Evolutionary conservation across 2,113 vertebrate genomes (phyloP), one percentile per base, ranked within the genome.

Genomic region (Piaya cayana): DNA sequence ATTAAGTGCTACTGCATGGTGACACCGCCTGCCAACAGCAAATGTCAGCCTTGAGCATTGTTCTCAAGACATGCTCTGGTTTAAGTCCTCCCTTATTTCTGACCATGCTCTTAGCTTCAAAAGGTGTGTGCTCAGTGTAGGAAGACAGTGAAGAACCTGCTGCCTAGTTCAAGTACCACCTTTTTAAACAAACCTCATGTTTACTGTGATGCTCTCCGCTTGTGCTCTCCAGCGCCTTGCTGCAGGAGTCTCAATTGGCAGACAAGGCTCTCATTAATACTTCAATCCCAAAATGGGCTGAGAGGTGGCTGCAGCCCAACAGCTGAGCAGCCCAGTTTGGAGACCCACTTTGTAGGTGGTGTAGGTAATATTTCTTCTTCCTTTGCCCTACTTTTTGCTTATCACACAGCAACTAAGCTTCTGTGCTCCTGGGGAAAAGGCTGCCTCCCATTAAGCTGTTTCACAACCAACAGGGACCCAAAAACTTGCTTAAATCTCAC

Each of bases 301-400:
- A 55, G 22, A 4, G 49, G 19, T 0, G 3, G 55, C 42, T 58
- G 25, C 30, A 27, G 43, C n/a, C 69, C 5, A 1, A 19, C 25
- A 53, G n/a, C 21, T 0, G 0, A 62, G 42, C 30, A 34, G 25
- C 32, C 53, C 1, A 0, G 7, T 21, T 32, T 37, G 16, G 27
- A 65, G 71, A 77, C 29, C 18, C 2, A 1, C 65, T 15, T 22
- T 29, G 14, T 5, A 10, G 16, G 49, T 30, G n/a, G 47, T 21
- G 47, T 23, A 21, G 47, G 47, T 9, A 42, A 13, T 16, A 17
- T 42, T 84, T 81, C 55, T 84, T 81, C 55, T 47, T 64, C 17
- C 8, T 22, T 71, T 18, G 2, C 13, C 39, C 20, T 10, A 68
- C 32, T 6, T 39, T 78, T 65, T 85, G 18, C 42, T 75, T 58